Evolutionary conservation across 2,888 invertebrate species (phyloP), one percentile per base, ranked within the genome.

Genomic region (Pedicia rivosa): DNA sequence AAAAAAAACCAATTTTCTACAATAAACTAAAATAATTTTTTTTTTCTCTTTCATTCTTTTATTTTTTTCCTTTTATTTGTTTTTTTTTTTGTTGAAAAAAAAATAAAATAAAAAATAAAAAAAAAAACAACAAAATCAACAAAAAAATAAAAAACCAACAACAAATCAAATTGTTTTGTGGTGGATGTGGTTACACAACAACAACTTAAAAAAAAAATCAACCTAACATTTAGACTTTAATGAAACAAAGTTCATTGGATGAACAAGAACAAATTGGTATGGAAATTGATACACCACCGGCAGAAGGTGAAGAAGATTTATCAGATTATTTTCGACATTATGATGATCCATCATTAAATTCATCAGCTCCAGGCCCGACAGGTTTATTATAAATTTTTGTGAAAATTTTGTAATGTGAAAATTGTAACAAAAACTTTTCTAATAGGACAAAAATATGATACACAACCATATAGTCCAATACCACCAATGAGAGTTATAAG

Each of bases 191-290:
- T 16, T 12, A 4, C 14, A 14, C 17, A 30, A 22, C n/a, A n/a
- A n/a, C n/a, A n/a, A n/a, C n/a, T 26, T 9, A 15, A 25, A 24
- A 7, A 25, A 3, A 35, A 35, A n/a, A 19, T 15, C 7, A 24
- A 16, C 8, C 8, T 3, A 24, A 5, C 24, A 24, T 17, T 10
- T 26, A 79, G 64, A 74, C 79, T 50, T 71, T 94, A 47, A 84
- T 87, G 65, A 94, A 94, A 58, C 94, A 95, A 66, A 86, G 78
- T 48, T 90, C 82, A 39, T 63, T 91, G 43, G 90, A 90, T 63
- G 90, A 90, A 53, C 72, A 76, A 46, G 70, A 70, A 44, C 72
- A 76, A 47, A 68, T 82, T 46, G 78, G 70, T 51, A 74, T 81
- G 63, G 82, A 81, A 49, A 67, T 77, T 51, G 75, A 75, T 49